Evolutionary conservation across 2,888 invertebrate genomes (phyloP).

Genomic region (Bedellia somnulentella): DNA sequence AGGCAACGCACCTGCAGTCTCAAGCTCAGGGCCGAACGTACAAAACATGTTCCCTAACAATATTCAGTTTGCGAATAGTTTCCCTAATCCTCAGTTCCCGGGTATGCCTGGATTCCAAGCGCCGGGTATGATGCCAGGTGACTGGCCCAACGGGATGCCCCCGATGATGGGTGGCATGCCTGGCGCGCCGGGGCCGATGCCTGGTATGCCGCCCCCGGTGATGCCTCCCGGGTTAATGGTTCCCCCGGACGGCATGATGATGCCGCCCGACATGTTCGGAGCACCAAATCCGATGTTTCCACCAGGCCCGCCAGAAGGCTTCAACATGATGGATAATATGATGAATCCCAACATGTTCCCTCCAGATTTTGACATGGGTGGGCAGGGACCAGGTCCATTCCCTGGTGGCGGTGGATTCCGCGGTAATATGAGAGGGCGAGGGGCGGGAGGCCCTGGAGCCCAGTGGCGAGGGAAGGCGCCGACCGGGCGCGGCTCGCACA

Average conservation of each 20-base stretch:
- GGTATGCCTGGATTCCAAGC: conserved; percentile 45
- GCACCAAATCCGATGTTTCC: conserved; percentile 29
- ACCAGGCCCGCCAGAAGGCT: conserved; percentile 35
- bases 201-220: conserved; percentile 26
- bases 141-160: conserved; percentile 42
- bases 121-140: conserved; percentile 29
- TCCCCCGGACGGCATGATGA: conserved; percentile 53
- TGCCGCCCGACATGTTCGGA: conserved; percentile 44
- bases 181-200: conserved; percentile 25
- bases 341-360: conserved; percentile 51
- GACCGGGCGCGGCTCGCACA: conserved; percentile 37
- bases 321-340: conserved; percentile 21
- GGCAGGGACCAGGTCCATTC: conserved; percentile 32
- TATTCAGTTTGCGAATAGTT: conserved; percentile 44
- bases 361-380: conserved; percentile 51
- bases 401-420: conserved; percentile 49
- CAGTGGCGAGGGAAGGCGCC: conserved; percentile 53
- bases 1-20: conserved; percentile 54
- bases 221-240: conserved; percentile 34
- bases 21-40: conserved; percentile 23
- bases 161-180: conserved; percentile 34
- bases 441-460: conserved; percentile 49
- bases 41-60: conserved; percentile 49
- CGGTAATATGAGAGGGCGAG: conserved; percentile 60
- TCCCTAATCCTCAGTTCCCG: conserved; percentile 47